Conservation (phyloP, 2,888 invertebrate genomes). For the Pristionchus japonicus region DNA sequence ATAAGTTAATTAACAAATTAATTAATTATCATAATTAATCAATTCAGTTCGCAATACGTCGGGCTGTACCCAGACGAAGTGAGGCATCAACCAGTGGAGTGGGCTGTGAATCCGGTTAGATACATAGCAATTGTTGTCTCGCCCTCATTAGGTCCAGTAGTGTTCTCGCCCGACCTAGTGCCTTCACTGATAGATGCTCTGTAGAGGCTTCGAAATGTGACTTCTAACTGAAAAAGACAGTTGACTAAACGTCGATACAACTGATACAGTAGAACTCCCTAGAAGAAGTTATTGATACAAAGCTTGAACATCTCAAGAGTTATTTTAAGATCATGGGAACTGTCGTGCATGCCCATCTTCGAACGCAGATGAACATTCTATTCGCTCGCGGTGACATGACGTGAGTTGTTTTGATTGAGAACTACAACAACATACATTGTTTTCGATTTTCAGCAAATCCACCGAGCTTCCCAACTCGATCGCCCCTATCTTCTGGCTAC, state of each 20-base stretch:
- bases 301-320: too few species aligned
- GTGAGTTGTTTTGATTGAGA: neutral
- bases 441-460: neutral
- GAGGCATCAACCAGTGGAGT: neutral
- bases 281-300: too few species aligned
- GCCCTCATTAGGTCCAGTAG: too few species aligned
- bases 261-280: too few species aligned
- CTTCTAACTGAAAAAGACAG: too few species aligned
- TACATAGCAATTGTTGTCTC: too few species aligned
- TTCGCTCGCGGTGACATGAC: neutral
- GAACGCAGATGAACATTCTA: constrained; percentile 2
- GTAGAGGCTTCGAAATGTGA: too few species aligned
- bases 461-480: constrained; percentile 11
- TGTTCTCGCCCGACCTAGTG: too few species aligned
- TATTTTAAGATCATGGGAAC: neutral
- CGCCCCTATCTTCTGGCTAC: neutral
- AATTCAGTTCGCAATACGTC: neutral
- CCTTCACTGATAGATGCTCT: too few species aligned
- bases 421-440: neutral
- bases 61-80: neutral
- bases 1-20: neutral
- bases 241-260: too few species aligned
- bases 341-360: neutral
- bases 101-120: neutral
- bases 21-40: neutral